These are phyloP conservation scores for Penaeus monodon DNA, from an alignment of 2,888 invertebrate species.

Conservation along the genomic window DNA sequence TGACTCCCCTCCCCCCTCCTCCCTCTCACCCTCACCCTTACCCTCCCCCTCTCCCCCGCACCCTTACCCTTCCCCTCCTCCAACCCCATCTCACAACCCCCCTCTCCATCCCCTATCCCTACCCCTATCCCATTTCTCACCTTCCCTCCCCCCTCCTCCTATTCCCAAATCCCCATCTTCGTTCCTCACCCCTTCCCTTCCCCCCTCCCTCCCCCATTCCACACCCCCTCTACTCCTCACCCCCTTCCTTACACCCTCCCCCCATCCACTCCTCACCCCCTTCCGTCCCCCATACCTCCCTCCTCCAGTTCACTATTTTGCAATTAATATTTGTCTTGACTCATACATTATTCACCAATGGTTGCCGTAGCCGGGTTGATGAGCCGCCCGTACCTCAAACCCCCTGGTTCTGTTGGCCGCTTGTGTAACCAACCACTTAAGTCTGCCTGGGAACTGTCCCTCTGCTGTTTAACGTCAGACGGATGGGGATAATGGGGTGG, in stretches of 20 bases:
- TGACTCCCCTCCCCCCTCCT: no score
- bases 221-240: neutral
- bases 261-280: neutral
- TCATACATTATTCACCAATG: no score
- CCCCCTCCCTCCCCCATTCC: neutral
- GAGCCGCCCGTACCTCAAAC: neutral
- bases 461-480: neutral
- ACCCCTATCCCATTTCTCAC: neutral
- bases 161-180: neutral
- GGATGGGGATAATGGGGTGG: neutral
- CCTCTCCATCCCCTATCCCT: neutral
- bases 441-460: neutral
- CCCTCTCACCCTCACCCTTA: neutral
- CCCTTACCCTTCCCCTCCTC: neutral
- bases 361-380: no score
- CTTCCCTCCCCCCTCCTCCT: neutral
- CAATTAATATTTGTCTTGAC: neutral
- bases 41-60: neutral
- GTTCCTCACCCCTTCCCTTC: neutral
- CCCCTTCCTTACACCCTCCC: neutral
- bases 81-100: neutral
- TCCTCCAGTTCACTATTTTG: neutral
- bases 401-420: neutral
- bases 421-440: neutral
- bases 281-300: neutral